A percentile compares a stretch with the other conserved stretches of the same genome.
Evolutionary conservation across 2,888 invertebrate species (phyloP).

Genomic region (Leucophora obtusa): DNA sequence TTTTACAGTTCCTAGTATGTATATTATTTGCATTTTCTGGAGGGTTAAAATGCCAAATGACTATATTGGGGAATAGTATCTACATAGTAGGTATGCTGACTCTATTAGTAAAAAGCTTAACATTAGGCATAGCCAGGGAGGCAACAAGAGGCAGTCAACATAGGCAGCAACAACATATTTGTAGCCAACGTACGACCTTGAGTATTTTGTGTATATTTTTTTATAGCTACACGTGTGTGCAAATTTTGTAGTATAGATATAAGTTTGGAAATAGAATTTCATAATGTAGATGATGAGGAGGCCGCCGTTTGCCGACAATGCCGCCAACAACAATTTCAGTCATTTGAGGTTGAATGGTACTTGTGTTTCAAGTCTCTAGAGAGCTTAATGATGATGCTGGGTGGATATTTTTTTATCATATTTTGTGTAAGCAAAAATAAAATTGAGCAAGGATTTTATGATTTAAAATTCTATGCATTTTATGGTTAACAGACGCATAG

Average conservation of each 20-base stretch:
- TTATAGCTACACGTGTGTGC: constrained; percentile 58
- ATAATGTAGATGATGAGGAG: background rate
- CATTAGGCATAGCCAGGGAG: background rate
- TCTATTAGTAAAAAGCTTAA: background rate
- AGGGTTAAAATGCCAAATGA: background rate
- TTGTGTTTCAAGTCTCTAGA: constrained; percentile 22
- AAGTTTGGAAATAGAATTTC: background rate
- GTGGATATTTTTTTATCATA: background rate
- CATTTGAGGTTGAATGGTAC: background rate
- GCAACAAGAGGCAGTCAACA: background rate
- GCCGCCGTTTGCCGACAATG: background rate
- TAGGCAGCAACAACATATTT: constrained; percentile 12
- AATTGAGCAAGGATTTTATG: background rate
- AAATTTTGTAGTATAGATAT: background rate
- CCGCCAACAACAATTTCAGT: background rate
- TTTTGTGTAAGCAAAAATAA: background rate
- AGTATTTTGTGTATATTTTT: constrained; percentile 43
- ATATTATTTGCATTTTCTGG: background rate
- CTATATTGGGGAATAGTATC: background rate
- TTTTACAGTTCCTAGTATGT: background rate
- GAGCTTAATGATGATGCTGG: constrained; percentile 14
- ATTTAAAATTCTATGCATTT: background rate
- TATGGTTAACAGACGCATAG: constrained; percentile 19
- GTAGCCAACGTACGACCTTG: constrained; percentile 58
- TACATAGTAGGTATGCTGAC: background rate